These are phyloP conservation scores for Porites cylindrica DNA, from an alignment of 92 coral and sea anemone genomes.

Conservation along the genomic window DNA sequence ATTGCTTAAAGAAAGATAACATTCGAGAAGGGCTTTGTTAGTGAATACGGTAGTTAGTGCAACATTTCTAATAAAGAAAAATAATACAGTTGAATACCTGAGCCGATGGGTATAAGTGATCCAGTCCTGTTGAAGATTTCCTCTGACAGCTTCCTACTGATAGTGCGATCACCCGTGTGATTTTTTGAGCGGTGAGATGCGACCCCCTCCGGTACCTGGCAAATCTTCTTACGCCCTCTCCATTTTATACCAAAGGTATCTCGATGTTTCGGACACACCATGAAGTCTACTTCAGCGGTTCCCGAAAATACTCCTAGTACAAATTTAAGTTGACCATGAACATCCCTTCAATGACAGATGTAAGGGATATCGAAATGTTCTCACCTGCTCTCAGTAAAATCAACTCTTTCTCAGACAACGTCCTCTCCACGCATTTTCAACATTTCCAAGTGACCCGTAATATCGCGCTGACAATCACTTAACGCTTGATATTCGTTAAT, in stretches of 20 bases:
- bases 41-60: neutral
- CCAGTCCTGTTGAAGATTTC: neutral
- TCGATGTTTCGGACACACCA: neutral
- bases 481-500: conserved; percentile 3
- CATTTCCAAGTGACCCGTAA: conserved; percentile 27
- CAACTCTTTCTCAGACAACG: conserved; percentile 20
- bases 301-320: neutral
- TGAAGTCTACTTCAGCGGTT: neutral
- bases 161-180: neutral
- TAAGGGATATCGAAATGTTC: neutral
- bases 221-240: neutral
- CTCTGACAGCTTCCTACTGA: conserved; percentile 2
- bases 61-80: too few species aligned
- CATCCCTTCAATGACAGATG: too few species aligned
- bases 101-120: too few species aligned
- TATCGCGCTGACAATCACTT: conserved; percentile 27
- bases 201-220: conserved; percentile 8
- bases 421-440: conserved; percentile 20
- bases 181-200: conserved; percentile 9
- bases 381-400: conserved; percentile 28
- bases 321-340: too few species aligned
- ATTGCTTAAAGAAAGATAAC: conserved; percentile 18
- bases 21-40: neutral
- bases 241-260: conserved; percentile 14
- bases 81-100: too few species aligned